Evolutionary conservation across 2,113 vertebrate species (phyloP).

Genomic region (Xiphias gladius): DNA sequence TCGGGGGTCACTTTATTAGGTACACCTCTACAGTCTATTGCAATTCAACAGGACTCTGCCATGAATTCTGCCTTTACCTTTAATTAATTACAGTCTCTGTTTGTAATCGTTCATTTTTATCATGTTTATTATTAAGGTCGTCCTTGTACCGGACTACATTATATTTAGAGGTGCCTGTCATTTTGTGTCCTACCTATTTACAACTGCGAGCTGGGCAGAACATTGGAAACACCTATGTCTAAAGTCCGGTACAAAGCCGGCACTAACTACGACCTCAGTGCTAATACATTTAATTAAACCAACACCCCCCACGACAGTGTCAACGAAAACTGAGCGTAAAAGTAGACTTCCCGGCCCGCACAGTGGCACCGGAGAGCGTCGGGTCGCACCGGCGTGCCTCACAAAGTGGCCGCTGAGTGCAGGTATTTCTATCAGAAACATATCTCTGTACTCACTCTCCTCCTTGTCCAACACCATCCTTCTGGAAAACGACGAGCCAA

Average conservation of each 20-base stretch:
- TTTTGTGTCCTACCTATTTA: not conserved
- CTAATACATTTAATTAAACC: not conserved
- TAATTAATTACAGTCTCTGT: no score
- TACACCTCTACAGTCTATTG: not conserved
- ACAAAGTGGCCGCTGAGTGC: not conserved
- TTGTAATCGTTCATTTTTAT: not conserved
- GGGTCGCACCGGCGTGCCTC: not conserved
- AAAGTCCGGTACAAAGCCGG: not conserved
- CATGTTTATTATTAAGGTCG: not conserved
- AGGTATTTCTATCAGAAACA: not conserved
- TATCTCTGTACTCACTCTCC: constrained; percentile 89
- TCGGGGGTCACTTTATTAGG: constrained; percentile 1
- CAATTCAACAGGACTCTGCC: not conserved
- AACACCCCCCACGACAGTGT: not conserved
- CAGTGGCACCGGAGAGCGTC: not conserved
- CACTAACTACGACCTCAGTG: not conserved
- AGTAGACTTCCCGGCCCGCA: not conserved
- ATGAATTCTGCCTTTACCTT: not conserved
- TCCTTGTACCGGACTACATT: not conserved
- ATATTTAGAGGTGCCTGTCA: not conserved
- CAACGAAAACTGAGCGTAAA: not conserved
- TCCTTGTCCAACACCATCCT: constrained; percentile 98
- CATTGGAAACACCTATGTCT: not conserved
- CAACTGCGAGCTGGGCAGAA: not conserved
- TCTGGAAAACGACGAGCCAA: constrained; percentile 69